Evolutionary conservation across 2,113 vertebrate species (phyloP).

Genomic region (Melanocharis versteri): DNA sequence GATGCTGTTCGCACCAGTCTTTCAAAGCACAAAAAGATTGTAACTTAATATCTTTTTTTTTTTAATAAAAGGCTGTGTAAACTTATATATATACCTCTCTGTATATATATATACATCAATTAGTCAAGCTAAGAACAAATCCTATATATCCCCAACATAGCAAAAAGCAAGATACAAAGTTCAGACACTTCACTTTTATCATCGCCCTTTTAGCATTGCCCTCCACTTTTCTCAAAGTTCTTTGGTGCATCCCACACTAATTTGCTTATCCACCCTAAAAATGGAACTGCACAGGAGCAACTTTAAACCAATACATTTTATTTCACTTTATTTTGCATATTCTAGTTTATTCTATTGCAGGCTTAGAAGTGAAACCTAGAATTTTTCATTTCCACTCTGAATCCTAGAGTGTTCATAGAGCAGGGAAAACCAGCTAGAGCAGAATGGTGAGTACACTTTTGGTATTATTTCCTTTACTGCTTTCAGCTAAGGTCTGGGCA

Average conservation of each 20-base stretch:
- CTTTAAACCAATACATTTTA: background rate
- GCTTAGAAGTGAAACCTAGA: background rate
- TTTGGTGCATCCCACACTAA: background rate
- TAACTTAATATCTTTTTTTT: background rate
- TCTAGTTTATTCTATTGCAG: too few relatives aligned
- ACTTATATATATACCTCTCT: background rate
- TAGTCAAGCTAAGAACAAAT: background rate
- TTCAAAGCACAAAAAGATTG: background rate
- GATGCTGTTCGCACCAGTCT: background rate
- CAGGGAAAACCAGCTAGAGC: background rate
- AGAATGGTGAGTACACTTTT: background rate
- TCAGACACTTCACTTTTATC: background rate
- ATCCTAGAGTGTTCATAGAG: background rate
- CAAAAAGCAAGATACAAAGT: background rate
- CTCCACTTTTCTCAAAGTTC: background rate
- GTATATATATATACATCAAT: background rate
- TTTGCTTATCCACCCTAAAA: background rate
- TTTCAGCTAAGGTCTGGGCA: background rate
- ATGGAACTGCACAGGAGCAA: background rate
- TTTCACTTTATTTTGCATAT: background rate
- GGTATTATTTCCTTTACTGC: background rate
- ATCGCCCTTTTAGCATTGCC: too few relatives aligned
- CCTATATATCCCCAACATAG: background rate
- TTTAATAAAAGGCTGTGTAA: background rate
- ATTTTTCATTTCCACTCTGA: background rate